Conservation (phyloP, 2,113 vertebrate species). For the Semicossyphus pulcher region DNA sequence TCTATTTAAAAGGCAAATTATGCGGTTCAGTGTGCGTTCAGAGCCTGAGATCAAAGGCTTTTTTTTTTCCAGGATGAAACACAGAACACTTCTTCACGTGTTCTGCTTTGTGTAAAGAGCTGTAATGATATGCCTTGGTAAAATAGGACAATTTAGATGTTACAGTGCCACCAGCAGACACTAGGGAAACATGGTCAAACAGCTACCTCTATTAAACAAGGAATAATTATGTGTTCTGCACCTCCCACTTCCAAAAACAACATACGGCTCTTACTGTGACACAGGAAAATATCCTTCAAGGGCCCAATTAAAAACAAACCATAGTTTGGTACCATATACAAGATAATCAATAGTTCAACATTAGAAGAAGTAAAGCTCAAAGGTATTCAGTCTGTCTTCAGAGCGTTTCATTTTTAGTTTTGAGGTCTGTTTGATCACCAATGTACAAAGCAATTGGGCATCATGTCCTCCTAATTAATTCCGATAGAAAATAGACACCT, state of each 20-base stretch:
- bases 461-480: constrained; percentile 50
- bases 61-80: constrained; percentile 58
- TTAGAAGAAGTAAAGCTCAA: constrained; percentile 5
- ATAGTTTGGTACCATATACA: background rate
- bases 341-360: background rate
- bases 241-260: constrained; percentile 37
- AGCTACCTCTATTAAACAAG: constrained; percentile 34
- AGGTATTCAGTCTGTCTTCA: background rate
- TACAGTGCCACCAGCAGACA: constrained; percentile 40
- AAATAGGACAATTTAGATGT: constrained; percentile 39
- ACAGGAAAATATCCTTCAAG: background rate
- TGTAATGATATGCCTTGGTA: constrained; percentile 49
- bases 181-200: constrained; percentile 30
- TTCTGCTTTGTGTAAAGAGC: constrained; percentile 49
- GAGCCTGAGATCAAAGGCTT: constrained; percentile 61
- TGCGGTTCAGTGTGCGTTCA: constrained; percentile 19
- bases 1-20: constrained; percentile 28
- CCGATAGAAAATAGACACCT: constrained; percentile 63
- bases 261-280: constrained; percentile 10
- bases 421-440: constrained; percentile 48
- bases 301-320: background rate
- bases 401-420: constrained; percentile 37
- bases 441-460: constrained; percentile 32
- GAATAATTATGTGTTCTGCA: constrained; percentile 35
- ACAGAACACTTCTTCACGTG: constrained; percentile 21